Base-by-base conservation (phyloP, 2,888 invertebrate species). In the Drosophila merina region DNA sequence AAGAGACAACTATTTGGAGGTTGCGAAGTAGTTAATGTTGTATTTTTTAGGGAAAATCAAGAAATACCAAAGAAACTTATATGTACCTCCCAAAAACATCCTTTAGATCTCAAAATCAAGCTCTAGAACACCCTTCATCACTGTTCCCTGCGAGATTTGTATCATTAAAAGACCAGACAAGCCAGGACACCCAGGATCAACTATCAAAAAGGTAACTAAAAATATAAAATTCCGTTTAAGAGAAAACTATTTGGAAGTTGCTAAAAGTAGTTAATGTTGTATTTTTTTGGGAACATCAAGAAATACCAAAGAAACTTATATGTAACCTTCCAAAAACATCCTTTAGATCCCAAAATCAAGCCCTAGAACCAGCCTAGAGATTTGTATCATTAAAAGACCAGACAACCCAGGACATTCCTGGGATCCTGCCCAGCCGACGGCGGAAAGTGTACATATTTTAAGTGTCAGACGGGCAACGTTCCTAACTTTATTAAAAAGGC, bases 401-500 rank as follows among this genome's bases (percentile, higher is more conserved):
- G 55, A 45, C 48, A 49, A 30, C n/a, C 36, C 42, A 26, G 68
- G 55, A 67, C 49, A 55, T 20, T 44, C 20, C 30, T 14, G 42
- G 6, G 9, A 28, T 36, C 45, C 25, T 36, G 42, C 26, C 20
- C 10, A 2, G 62, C 36, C 64, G 44, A 45, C 66, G 60, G 52
- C 47, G 59, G 67, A n/a, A 31, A 68, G 14, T 31, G 68, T 67
- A 52, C 67, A 64, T 78, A 74, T 82, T 76, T 63, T 72, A 68
- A 78, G 74, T 69, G 74, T 74, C 74, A 60, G 74, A 63, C 72
- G 74, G 68, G 80, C 64, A 72, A 67, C 68, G 69, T 38, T 76
- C 68, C 68, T 54, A 78, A 76, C 79, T 85, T 85, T 87, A 75
- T 88, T 75, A 85, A 88, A 60, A 71, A 59, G 59, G 47, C 45